Evolutionary conservation across 2,888 invertebrate genomes (phyloP).

Genomic region (Melanotus villosus): DNA sequence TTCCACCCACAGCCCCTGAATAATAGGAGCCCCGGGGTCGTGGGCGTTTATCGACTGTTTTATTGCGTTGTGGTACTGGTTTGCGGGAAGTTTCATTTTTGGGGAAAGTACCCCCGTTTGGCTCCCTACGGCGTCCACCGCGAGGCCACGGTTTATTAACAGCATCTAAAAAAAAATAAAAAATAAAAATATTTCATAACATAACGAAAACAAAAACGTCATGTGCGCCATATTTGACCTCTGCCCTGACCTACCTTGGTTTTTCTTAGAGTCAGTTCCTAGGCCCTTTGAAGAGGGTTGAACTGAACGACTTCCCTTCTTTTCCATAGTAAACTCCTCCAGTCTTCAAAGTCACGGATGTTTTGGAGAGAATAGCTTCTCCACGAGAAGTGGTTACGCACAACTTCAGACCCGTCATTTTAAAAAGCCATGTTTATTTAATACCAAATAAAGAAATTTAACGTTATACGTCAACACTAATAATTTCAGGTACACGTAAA

Average conservation of each 20-base stretch:
- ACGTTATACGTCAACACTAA: constrained; percentile 55
- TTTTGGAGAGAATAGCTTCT: constrained; percentile 75
- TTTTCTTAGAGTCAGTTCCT: constrained; percentile 82
- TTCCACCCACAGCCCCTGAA: constrained; percentile 74
- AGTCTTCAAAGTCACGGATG: constrained; percentile 59
- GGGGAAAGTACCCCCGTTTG: constrained; percentile 71
- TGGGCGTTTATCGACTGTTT: constrained; percentile 80
- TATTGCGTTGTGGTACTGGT: constrained; percentile 76
- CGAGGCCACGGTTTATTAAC: constrained; percentile 75
- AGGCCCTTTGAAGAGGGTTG: constrained; percentile 80
- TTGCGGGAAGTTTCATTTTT: constrained; percentile 80
- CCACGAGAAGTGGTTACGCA: constrained; percentile 81
- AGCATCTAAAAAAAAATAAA: constrained; percentile 64
- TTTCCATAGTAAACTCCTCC: constrained; percentile 78
- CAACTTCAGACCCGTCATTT: constrained; percentile 83
- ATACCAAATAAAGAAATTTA: constrained; percentile 73
- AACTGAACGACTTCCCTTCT: constrained; percentile 80
- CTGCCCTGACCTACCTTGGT: constrained; percentile 72
- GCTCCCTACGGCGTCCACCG: constrained; percentile 76
- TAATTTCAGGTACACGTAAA: constrained; percentile 55
- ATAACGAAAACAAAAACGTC: constrained; percentile 48
- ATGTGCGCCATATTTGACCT: constrained; percentile 56
- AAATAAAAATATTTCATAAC: background rate
- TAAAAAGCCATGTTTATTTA: constrained; percentile 85
- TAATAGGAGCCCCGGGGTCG: constrained; percentile 76